A percentile compares a stretch with the other conserved stretches of the same genome.
phyloP scores from a whole-genome alignment of 2,797 vertebrate genomes.

The Distichodus sexfasciatus region DNA sequence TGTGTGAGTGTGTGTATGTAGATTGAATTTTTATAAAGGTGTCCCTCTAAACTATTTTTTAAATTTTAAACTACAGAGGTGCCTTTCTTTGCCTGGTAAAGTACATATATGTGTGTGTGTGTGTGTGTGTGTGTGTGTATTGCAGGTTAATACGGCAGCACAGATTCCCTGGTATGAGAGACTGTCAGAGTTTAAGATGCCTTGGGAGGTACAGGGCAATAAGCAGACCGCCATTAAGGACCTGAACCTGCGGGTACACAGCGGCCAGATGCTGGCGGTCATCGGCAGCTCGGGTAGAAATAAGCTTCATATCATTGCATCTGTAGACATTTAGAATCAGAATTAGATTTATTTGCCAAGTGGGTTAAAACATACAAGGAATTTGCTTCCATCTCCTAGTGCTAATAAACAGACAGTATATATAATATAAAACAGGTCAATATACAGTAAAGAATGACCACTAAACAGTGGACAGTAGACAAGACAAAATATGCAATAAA shows the following conservation, averaged over 20 bases:
- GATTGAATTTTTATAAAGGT: too few species aligned
- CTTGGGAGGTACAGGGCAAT: slow-evolving; percentile 77
- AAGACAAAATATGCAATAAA: too few species aligned
- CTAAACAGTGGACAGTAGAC: too few species aligned
- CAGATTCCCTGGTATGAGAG: slow-evolving; percentile 94
- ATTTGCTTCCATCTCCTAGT: too few species aligned
- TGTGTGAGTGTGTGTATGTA: neutral
- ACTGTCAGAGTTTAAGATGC: slow-evolving; percentile 85
- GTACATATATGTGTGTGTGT: neutral
- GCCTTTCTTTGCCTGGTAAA: neutral
- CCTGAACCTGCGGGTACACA: slow-evolving; percentile 84
- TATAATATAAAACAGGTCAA: neutral
- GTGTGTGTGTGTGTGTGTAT: neutral
- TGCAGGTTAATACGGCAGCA: slow-evolving; percentile 82
- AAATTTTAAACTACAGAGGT: neutral
- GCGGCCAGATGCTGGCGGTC: slow-evolving; percentile 94
- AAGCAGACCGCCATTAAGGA: slow-evolving; percentile 79
- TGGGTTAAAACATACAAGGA: too few species aligned
- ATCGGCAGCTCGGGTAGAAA: slow-evolving; percentile 90
- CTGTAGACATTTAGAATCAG: too few species aligned
- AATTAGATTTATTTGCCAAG: too few species aligned
- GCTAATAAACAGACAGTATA: neutral
- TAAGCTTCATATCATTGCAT: too few species aligned
- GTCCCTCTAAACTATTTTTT: too few species aligned
- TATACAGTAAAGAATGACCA: neutral